These are phyloP conservation scores for Hemichromis elongatus DNA, from an alignment of 2,113 vertebrate species.

Conservation along the genomic window DNA sequence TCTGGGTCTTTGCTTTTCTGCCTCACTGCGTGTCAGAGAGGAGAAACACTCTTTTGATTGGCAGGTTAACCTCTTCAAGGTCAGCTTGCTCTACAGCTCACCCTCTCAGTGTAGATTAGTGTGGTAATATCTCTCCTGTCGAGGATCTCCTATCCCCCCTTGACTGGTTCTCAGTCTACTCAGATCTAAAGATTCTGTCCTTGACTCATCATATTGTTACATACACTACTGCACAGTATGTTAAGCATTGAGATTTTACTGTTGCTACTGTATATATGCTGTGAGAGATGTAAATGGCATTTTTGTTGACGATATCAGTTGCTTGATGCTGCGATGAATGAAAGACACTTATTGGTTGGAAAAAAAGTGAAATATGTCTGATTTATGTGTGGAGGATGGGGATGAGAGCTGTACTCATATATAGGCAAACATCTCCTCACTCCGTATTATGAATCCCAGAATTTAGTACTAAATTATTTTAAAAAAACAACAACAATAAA, in stretches of 20 bases:
- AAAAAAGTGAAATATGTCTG: background rate
- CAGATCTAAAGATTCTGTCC: conserved; percentile 46
- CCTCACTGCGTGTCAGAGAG: conserved; percentile 40
- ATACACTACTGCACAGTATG: conserved; percentile 14
- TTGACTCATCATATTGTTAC: conserved; percentile 22
- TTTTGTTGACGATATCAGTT: background rate
- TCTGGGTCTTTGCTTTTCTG: conserved; percentile 56
- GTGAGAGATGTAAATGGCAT: background rate
- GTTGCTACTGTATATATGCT: background rate
- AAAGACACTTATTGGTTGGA: background rate
- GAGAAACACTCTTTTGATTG: conserved; percentile 53
- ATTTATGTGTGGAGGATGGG: background rate
- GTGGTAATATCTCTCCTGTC: conserved; percentile 56
- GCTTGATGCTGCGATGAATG: background rate
- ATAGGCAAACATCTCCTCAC: background rate
- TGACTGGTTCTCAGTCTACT: conserved; percentile 9
- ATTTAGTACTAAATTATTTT: background rate
- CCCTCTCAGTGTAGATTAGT: conserved; percentile 56
- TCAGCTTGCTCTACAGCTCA: conserved; percentile 54
- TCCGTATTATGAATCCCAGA: background rate
- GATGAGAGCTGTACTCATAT: background rate
- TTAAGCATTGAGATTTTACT: conserved; percentile 22
- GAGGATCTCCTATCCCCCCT: background rate
- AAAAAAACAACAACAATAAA: background rate
- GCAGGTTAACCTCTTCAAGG: conserved; percentile 66